Conservation (phyloP, 1,140 invertebrate species). For the Drosophila pachea region DNA sequence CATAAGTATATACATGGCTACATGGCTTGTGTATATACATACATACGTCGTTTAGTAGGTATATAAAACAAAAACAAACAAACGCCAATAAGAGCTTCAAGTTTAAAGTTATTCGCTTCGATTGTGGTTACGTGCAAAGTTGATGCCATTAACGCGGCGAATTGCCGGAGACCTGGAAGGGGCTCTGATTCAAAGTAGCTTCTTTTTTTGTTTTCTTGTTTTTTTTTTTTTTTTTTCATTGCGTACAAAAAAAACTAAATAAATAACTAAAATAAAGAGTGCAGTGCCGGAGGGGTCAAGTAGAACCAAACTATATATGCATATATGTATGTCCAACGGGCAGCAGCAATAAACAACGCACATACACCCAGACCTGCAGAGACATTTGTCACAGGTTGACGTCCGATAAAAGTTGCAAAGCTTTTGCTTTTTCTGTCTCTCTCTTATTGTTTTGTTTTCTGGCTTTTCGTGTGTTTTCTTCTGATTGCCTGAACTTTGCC, state of each 20-base stretch:
- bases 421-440: conserved; percentile 25
- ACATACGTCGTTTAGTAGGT: too few relatives aligned
- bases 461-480: conserved; percentile 10
- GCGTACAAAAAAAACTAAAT: conserved; percentile 50
- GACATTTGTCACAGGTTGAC: conserved; percentile 59
- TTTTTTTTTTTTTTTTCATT: conserved; percentile 26
- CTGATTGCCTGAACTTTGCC: conserved; percentile 54
- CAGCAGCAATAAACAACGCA: conserved; percentile 17
- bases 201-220: too few relatives aligned
- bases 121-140: conserved; percentile 45
- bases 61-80: neutral
- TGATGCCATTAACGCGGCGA: conserved; percentile 26
- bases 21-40: too few relatives aligned
- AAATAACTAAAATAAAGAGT: conserved; percentile 10
- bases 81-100: conserved; percentile 23
- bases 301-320: conserved; percentile 50
- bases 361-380: neutral
- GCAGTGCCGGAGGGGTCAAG: conserved; percentile 61
- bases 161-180: neutral
- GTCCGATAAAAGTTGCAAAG: conserved; percentile 69
- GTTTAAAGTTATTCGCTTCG: conserved; percentile 43
- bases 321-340: conserved; percentile 14
- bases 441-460: conserved; percentile 1
- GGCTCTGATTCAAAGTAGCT: conserved; percentile 14
- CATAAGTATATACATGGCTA: neutral